Conservation (phyloP, 2,888 invertebrate species). For the Diplazon laetatorius region DNA sequence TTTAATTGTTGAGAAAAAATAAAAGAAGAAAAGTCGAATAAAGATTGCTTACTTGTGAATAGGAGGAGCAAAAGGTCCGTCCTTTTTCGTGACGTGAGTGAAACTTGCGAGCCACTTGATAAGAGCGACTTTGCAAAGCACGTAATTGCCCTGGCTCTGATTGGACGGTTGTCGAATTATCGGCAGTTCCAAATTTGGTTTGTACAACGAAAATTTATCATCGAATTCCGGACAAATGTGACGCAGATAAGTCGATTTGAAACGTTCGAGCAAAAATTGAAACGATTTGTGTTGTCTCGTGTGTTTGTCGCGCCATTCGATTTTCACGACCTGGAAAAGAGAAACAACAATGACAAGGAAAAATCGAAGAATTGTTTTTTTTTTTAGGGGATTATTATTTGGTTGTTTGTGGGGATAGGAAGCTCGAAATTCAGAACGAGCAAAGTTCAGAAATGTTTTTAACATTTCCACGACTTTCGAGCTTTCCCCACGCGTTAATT, state of each 20-base stretch:
- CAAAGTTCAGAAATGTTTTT: too few relatives aligned
- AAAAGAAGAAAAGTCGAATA: not conserved
- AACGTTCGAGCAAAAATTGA: conserved; percentile 95
- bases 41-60: conserved; percentile 73
- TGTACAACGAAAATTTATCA: conserved; percentile 90
- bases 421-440: too few relatives aligned
- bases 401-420: too few relatives aligned
- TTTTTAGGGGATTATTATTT: too few relatives aligned
- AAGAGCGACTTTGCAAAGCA: conserved; percentile 91
- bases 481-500: too few relatives aligned
- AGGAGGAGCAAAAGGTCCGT: conserved; percentile 81
- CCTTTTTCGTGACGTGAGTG: conserved; percentile 89
- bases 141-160: conserved; percentile 84
- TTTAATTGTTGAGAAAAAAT: too few relatives aligned
- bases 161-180: conserved; percentile 87
- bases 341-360: too few relatives aligned
- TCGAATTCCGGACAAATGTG: conserved; percentile 95
- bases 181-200: conserved; percentile 91
- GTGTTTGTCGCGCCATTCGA: conserved; percentile 94
- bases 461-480: too few relatives aligned
- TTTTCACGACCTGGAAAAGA: conserved; percentile 87
- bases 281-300: conserved; percentile 93
- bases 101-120: conserved; percentile 95
- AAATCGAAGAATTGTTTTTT: too few relatives aligned
- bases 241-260: conserved; percentile 94